These are phyloP conservation scores for Camelus dromedarius DNA, from an alignment of 2,113 vertebrate genomes.

Conservation along the genomic window DNA sequence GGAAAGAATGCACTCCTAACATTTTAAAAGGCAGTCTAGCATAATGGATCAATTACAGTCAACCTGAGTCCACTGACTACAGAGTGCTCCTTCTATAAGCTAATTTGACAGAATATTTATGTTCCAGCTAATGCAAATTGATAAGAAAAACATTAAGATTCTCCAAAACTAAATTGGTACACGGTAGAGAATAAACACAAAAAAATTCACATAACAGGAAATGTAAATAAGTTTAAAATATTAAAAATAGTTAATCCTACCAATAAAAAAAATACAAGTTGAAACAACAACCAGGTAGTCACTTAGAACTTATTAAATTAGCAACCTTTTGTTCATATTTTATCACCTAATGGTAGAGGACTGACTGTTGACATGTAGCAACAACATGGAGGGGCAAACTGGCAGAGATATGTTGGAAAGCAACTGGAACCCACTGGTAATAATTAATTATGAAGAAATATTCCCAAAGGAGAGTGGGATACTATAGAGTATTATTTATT, in stretches of 20 bases:
- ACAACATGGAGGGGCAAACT: background rate
- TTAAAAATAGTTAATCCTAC: conserved; percentile 7
- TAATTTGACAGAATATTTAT: conserved; percentile 57
- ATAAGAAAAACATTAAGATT: conserved; percentile 45
- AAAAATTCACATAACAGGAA: conserved; percentile 33
- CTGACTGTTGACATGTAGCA: background rate
- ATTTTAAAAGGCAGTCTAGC: background rate
- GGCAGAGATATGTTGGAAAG: background rate
- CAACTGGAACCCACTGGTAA: background rate
- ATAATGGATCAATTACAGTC: background rate
- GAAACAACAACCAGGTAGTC: background rate
- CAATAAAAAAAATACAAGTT: background rate
- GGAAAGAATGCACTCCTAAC: conserved; percentile 7
- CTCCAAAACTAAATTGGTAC: conserved; percentile 29
- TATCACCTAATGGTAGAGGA: background rate
- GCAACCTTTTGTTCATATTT: conserved; percentile 8
- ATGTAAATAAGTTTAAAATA: background rate
- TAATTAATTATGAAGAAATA: background rate
- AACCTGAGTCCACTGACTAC: conserved; percentile 1
- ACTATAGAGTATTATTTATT: background rate
- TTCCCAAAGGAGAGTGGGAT: background rate
- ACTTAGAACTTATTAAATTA: background rate
- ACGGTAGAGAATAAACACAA: conserved; percentile 15
- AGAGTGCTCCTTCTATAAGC: background rate
- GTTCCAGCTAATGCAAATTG: conserved; percentile 37